Percentiles rank a stretch among this genome's conserved stretches.
phyloP scores from a whole-genome alignment of 1,140 invertebrate species.

The Orussus abietinus region DNA sequence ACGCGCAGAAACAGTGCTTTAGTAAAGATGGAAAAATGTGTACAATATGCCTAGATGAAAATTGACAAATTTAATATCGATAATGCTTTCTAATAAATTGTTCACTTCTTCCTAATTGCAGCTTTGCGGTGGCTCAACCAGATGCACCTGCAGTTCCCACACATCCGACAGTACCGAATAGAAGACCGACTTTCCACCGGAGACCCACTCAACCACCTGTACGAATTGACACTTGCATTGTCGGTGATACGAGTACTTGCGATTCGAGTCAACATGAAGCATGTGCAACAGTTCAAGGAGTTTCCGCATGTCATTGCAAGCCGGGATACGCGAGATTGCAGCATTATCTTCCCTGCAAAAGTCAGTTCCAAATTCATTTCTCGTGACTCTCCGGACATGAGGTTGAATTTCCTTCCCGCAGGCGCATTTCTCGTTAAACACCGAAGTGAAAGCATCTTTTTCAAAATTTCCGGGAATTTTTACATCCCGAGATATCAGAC shows the following conservation, averaged over 20 bases:
- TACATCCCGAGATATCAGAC: no score
- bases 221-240: conserved; percentile 90
- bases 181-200: conserved; percentile 54
- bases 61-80: no score
- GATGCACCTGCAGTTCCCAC: conserved; percentile 27
- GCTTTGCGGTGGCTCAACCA: conserved; percentile 41
- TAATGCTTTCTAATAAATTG: no score
- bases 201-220: conserved; percentile 64
- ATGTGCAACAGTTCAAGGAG: conserved; percentile 82
- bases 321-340: conserved; percentile 77
- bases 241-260: conserved; percentile 89
- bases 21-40: no score
- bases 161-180: conserved; percentile 28
- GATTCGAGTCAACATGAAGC: conserved; percentile 81
- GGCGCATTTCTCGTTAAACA: no score
- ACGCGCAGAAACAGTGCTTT: no score
- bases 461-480: no score
- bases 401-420: no score
- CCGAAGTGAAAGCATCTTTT: no score
- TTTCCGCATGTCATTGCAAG: conserved; percentile 87
- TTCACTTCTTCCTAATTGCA: conserved; percentile 16
- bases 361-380: conserved; percentile 55
- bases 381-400: no score
- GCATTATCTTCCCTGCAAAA: conserved; percentile 74
- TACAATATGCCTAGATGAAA: no score